Conservation (phyloP, 1,140 invertebrate species). For the Amyelois transitella region DNA sequence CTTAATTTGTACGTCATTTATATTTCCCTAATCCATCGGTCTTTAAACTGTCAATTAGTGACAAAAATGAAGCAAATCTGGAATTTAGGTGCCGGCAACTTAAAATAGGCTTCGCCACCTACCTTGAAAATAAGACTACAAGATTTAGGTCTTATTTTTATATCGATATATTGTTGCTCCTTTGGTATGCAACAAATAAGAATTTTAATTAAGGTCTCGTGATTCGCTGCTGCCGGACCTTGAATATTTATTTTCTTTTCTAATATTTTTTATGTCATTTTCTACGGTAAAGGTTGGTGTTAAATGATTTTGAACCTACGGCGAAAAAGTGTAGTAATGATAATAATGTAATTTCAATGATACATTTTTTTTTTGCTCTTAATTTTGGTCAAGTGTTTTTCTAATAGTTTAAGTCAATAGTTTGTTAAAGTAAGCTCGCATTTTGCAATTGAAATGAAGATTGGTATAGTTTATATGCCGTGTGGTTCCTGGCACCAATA, state of each 20-base stretch:
- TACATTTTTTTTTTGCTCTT: no score
- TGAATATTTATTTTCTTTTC: neutral
- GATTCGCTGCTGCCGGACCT: neutral
- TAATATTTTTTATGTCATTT: neutral
- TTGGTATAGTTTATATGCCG: no score
- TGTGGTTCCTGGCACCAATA: no score
- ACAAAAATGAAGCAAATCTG: neutral
- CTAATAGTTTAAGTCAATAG: no score
- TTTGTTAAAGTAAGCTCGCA: no score
- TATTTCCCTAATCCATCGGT: neutral
- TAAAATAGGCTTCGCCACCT: constrained; percentile 1
- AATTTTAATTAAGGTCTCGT: neutral
- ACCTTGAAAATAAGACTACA: constrained; percentile 1
- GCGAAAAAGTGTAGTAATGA: no score
- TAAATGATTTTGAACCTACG: no score
- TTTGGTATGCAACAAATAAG: constrained; percentile 4
- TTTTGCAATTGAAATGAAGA: no score
- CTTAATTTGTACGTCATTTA: no score
- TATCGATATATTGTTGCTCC: neutral
- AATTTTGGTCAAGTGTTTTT: no score
- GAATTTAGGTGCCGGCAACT: neutral
- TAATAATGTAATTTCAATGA: no score
- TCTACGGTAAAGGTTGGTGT: no score
- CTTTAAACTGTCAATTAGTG: neutral
- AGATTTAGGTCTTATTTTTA: neutral